Evolutionary conservation across 2,113 vertebrate species (phyloP), one percentile per base, ranked within the genome.

Genomic region (Ovis canadensis): DNA sequence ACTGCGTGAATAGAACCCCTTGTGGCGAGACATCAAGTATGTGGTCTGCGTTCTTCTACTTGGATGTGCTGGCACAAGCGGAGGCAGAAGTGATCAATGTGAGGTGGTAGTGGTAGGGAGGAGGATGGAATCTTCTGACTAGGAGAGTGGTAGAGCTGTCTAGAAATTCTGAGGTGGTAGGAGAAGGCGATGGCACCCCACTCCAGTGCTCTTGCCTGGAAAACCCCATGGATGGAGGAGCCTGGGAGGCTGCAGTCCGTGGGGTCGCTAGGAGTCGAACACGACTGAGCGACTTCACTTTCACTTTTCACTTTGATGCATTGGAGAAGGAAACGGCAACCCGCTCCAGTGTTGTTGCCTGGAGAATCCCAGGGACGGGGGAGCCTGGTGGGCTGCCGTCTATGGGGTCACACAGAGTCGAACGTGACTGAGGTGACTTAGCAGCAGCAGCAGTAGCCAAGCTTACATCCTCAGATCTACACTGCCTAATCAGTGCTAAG

Each of bases 361-460:
- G 55, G 21, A 57, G 55, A 57, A 57, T 57, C 21, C 55, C 55
- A 57, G 21, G 55, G 55, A 25, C 0, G 8, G 23, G 55, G 55
- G 55, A 57, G 23, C 23, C 23, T 57, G 21, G 55, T 25, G 23
- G 55, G 55, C 55, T 57, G 23, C 55, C 55, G 0, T 25, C 55
- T 57, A 5, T 59, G 57, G 9, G 57, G 23, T 27, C 0, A 0
- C 23, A 27, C 23, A 57, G 57, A 59, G 57, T 59, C 4, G 0
- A 4, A 27, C 4, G 3, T 4, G 4, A 59, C 57, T 59, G 57
- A 59, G 23, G 57, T 59, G 9, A 11, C 9, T 59, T 21, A 59
- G 57, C 57, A 59, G 57, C 9, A 59, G 57, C 57, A 27, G 57
- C 57, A 59, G 57, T 50, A 25, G 33, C 81, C 11, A 12, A 8